Conservation (phyloP, 2,113 vertebrate species). For the Helogale parvula region DNA sequence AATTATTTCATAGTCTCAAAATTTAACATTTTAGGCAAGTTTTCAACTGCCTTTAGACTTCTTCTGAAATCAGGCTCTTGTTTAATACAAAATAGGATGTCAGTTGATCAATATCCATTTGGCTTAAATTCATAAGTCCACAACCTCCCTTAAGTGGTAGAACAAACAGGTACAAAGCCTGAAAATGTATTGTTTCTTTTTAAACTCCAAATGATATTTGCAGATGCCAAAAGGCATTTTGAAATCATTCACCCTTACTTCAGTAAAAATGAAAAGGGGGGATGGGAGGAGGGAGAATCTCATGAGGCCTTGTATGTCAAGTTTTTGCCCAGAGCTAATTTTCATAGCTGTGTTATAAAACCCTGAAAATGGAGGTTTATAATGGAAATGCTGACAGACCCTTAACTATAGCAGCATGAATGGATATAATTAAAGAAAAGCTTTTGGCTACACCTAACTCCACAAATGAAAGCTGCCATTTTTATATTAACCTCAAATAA, state of each 20-base stretch:
- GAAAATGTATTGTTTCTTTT: constrained; percentile 78
- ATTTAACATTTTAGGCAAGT: constrained; percentile 57
- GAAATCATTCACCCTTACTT: constrained; percentile 77
- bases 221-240: constrained; percentile 79
- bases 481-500: constrained; percentile 82
- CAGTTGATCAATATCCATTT: constrained; percentile 79
- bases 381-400: constrained; percentile 86
- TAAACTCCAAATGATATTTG: constrained; percentile 75
- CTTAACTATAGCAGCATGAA: constrained; percentile 84
- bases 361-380: constrained; percentile 84
- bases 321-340: constrained; percentile 85
- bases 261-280: constrained; percentile 77
- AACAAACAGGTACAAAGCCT: constrained; percentile 77
- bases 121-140: constrained; percentile 70
- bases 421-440: constrained; percentile 86
- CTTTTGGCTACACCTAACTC: constrained; percentile 85
- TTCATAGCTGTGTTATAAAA: constrained; percentile 84
- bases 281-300: constrained; percentile 67
- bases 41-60: constrained; percentile 54
- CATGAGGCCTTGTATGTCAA: constrained; percentile 80
- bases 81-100: constrained; percentile 74
- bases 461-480: constrained; percentile 81
- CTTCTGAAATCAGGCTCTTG: constrained; percentile 57
- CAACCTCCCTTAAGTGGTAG: constrained; percentile 68
- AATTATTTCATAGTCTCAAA: constrained; percentile 58